These are phyloP conservation scores for Lethenteron camtschaticum DNA, from an alignment of 2,113 vertebrate species.

Conservation along the genomic window DNA sequence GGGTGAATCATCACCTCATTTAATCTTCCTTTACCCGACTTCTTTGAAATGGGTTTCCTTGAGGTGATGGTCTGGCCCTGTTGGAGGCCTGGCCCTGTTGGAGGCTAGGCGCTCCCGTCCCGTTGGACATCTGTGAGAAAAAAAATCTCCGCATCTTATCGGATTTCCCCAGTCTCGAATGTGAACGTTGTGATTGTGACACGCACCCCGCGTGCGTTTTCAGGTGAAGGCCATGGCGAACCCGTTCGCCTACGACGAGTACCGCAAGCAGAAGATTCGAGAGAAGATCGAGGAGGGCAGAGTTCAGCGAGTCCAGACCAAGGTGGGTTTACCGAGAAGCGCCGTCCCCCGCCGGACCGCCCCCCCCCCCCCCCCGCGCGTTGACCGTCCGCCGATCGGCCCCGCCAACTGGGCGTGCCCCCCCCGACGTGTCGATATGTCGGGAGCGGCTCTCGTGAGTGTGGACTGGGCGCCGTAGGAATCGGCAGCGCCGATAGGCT, in stretches of 20 bases:
- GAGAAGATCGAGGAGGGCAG: slow-evolving; percentile 90
- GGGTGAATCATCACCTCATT: neutral
- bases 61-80: too few relatives aligned
- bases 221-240: slow-evolving; percentile 90
- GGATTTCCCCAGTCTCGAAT: neutral
- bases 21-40: slow-evolving; percentile 2
- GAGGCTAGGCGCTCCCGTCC: too few relatives aligned
- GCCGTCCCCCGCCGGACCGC: too few relatives aligned
- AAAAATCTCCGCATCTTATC: neutral
- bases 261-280: slow-evolving; percentile 73
- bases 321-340: slow-evolving; percentile 26
- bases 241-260: slow-evolving; percentile 91
- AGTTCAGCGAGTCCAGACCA: slow-evolving; percentile 62
- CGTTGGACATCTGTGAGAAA: neutral
- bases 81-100: too few relatives aligned
- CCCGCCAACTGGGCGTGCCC: too few relatives aligned
- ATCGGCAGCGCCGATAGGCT: too few relatives aligned
- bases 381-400: too few relatives aligned
- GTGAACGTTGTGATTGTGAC: neutral
- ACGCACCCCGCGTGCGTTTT: too few relatives aligned
- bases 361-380: too few relatives aligned
- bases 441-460: too few relatives aligned
- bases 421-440: too few relatives aligned
- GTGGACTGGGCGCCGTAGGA: too few relatives aligned
- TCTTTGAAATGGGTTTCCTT: neutral